Base-by-base conservation (phyloP, 2,113 vertebrate species). In the Heloderma charlesbogerti region DNA sequence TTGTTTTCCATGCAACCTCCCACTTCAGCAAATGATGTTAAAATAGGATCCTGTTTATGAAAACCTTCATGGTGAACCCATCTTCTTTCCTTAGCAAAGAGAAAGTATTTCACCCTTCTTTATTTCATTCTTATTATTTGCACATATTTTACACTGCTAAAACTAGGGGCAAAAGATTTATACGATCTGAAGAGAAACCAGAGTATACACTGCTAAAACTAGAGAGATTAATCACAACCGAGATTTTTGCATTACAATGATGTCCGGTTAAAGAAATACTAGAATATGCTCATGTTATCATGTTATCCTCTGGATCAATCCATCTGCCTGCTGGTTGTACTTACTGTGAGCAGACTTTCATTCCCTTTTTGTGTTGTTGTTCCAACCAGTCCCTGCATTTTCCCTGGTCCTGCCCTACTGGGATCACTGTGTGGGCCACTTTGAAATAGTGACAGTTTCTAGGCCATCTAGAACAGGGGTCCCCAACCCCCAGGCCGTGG, bases 21-120 rank as follows among this genome's bases (percentile, higher is more conserved):
- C 54, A 84, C 22, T 88, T 89, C 40, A 48, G 0, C 67, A 92
- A 57, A 88, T 89, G 88, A 57, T 87, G 89, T 67, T 92, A 85
- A 89, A 95, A 94, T 51, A 86, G 88, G 86, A 95, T 91, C 81
- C 66, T 87, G 90, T 92, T 94, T 95, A 92, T 86, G 13, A 75
- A 87, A 84, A 88, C 75, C 92, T 54, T 94, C 92, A 87, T 87
- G 84, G 86, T 54, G 79, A 93, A 89, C 13, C 85, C 90, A 34
- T 20, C 22, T 57, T 92, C 74, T 54, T 93, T 88, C 60, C 81
- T 89, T 92, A 85, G 94, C 91, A 93, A 93, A 90, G 74, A 89
- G 82, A 54, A 10, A 69, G 8, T 43, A 67, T 86, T 43, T 69
- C 54, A 66, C 48, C 43, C 54, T 92, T 87, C 93, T 94, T 92